These are phyloP conservation scores for Scomber colias DNA, from an alignment of 2,113 vertebrate genomes.

Conservation along the genomic window DNA sequence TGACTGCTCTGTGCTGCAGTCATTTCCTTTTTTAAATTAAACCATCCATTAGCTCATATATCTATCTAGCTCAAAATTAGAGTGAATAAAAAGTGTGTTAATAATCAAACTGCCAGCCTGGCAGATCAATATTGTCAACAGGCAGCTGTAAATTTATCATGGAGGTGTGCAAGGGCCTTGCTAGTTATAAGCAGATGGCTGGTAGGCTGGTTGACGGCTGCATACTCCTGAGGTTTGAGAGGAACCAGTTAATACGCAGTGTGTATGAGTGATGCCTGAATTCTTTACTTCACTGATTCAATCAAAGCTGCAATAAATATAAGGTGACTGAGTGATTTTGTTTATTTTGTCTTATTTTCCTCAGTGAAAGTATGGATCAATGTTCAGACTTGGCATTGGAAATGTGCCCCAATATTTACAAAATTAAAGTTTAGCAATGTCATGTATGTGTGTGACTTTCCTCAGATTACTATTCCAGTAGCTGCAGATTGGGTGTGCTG, in stretches of 20 bases:
- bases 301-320: background rate
- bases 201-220: background rate
- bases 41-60: conserved; percentile 47
- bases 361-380: background rate
- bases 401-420: background rate
- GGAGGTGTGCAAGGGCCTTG: conserved; percentile 3
- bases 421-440: background rate
- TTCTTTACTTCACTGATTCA: background rate
- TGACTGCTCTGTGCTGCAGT: background rate
- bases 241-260: background rate
- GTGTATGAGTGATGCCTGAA: background rate
- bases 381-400: background rate
- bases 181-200: conserved; percentile 18
- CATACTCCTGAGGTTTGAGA: background rate
- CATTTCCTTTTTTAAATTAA: conserved; percentile 57
- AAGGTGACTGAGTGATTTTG: background rate
- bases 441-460: background rate
- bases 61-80: conserved; percentile 37
- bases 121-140: conserved; percentile 64
- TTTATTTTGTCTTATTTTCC: background rate
- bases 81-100: conserved; percentile 50
- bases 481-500: conserved; percentile 14
- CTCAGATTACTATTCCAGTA: conserved; percentile 22
- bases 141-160: conserved; percentile 49
- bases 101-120: conserved; percentile 45